Conservation (phyloP, 2,113 vertebrate species). For the Caloenas nicobarica region DNA sequence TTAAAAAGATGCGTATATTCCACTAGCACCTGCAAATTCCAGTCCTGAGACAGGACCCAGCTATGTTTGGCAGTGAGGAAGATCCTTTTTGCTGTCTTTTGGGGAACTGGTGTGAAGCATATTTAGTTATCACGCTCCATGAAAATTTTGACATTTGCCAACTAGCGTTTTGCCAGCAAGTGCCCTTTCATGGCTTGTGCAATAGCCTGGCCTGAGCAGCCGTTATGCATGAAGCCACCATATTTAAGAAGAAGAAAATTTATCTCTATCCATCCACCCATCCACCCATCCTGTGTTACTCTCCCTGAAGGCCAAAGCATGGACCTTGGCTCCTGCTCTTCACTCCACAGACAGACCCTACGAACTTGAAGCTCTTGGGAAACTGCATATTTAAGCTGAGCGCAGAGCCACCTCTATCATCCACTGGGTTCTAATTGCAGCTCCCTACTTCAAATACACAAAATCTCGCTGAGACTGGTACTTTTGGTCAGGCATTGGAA, state of each 20-base stretch:
- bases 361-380: rapidly evolving
- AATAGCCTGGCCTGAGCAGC: background rate
- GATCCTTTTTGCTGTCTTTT: background rate
- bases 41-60: background rate
- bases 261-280: background rate
- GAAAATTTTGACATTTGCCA: background rate
- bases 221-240: rapidly evolving
- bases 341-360: rapidly evolving
- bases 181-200: background rate
- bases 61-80: background rate
- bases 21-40: background rate
- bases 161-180: rapidly evolving
- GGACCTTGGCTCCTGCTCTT: background rate
- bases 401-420: background rate
- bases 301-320: background rate
- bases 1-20: background rate
- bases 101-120: background rate
- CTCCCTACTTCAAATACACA: background rate
- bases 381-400: rapidly evolving
- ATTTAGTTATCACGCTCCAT: background rate
- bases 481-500: no score
- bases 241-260: background rate
- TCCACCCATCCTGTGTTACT: no score
- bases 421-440: background rate
- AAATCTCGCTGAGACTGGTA: background rate